Percentiles rank a stretch among this genome's conserved stretches.
Conservation (phyloP, 2,888 invertebrate species). For the Lithophane socia region DNA sequence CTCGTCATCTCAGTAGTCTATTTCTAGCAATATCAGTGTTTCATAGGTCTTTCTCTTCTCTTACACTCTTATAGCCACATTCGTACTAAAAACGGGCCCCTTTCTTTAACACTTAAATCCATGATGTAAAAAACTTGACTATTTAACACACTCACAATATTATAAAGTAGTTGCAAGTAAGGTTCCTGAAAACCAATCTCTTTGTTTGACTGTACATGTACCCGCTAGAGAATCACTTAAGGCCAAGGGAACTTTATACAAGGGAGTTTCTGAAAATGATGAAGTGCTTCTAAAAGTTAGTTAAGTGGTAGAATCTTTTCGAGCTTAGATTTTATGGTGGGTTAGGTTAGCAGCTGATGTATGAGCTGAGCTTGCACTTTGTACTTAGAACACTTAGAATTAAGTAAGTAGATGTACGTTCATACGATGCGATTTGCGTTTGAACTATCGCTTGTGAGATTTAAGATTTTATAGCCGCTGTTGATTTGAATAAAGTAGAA, state of each 20-base stretch:
- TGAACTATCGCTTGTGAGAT: neutral
- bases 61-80: no score
- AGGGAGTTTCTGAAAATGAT: constrained; percentile 64
- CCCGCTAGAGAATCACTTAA: constrained; percentile 64
- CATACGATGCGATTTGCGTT: neutral
- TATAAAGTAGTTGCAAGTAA: neutral
- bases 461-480: neutral
- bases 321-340: constrained; percentile 38
- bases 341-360: constrained; percentile 26
- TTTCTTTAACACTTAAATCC: neutral
- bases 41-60: no score
- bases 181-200: neutral
- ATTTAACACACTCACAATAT: neutral
- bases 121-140: neutral
- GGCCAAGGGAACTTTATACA: constrained; percentile 56
- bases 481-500: neutral
- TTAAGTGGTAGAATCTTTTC: constrained; percentile 61
- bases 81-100: no score
- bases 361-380: constrained; percentile 25
- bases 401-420: neutral
- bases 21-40: no score
- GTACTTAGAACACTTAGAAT: constrained; percentile 28
- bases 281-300: constrained; percentile 69
- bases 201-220: constrained; percentile 32
- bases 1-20: no score